Base-by-base conservation (phyloP, 2,888 invertebrate genomes). In the Aleiodes leptofemur region DNA sequence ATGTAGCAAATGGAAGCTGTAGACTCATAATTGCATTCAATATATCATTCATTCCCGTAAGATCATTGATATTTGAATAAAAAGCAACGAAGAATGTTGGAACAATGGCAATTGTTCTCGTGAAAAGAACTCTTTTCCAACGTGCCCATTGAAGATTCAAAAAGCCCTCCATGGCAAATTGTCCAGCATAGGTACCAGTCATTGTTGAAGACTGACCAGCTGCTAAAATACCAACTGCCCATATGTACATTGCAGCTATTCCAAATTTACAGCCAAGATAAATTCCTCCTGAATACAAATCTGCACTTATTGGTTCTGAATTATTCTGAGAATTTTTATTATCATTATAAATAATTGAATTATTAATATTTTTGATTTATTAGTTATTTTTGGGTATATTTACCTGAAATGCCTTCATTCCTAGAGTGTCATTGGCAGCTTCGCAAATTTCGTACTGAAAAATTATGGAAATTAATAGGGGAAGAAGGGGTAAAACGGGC, bases 101-200 rank as follows among this genome's bases (percentile, higher is more conserved):
- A 7, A 94, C 89, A 79, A 97, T 96, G 34, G 97, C 97, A 82
- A 97, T 95, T 6, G 94, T 91, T 81, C 97, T 92, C 0, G 97
- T 97, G 82, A 97, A 92, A 23, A 96, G 90, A 0, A 97, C 96
- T 85, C 97, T 90, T 89, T 95, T 95, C 97, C 97, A 97, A 53
- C 96, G 92, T 0, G 95, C 92, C 96, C 96, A 97, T 83, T 94
- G 93, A 14, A 97, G 90, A 85, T 96, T 95, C 23, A 97, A 90
- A 86, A 97, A 97, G 11, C 96, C 96, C 91, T 96, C 96, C 96
- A 96, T 96, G 0, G 95, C 94, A 88, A 96, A 96, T 87, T 96
- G 96, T 1, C 96, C 96, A n/a, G 96, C 94, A 87, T 96, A 96
- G 0, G 96, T 96, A 55, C 89, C 89, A 1, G 96, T 95, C 95